Percentiles rank a stretch among this genome's conserved stretches.
phyloP scores from a whole-genome alignment of 2,888 invertebrate species.

The Aspidiotus rigidus region DNA sequence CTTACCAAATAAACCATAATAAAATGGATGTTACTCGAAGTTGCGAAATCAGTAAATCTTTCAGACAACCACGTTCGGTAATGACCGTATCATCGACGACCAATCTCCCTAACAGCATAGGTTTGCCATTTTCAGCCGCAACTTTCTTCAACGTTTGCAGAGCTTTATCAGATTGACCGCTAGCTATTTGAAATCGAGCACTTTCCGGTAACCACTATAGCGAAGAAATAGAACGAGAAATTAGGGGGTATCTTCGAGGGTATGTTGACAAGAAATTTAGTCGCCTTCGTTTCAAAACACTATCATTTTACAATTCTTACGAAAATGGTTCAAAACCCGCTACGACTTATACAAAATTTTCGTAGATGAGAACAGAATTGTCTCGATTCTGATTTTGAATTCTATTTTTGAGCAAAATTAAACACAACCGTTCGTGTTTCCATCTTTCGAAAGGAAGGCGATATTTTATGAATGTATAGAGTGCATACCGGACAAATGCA shows the following conservation, averaged over 20 bases:
- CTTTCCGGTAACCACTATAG: constrained; percentile 89
- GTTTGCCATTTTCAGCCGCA: constrained; percentile 78
- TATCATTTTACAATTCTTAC: no score
- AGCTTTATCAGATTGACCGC: constrained; percentile 78
- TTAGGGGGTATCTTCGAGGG: no score
- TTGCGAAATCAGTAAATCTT: constrained; percentile 67
- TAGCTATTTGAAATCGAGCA: constrained; percentile 75
- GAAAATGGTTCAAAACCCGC: no score
- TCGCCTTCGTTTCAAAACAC: no score
- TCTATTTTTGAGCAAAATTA: no score
- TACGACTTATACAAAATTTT: no score
- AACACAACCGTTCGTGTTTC: no score
- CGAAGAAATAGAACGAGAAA: not conserved
- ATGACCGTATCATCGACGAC: constrained; percentile 56
- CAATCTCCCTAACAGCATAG: constrained; percentile 74
- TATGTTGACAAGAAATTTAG: no score
- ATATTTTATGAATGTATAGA: not conserved
- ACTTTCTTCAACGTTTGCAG: constrained; percentile 70
- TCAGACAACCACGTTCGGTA: constrained; percentile 58
- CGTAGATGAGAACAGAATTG: no score
- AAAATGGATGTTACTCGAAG: constrained; percentile 73
- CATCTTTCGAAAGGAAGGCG: no score
- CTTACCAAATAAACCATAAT: constrained; percentile 87
- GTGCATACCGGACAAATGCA: constrained; percentile 64
- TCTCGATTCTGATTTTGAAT: no score